A percentile compares a stretch with the other conserved stretches of the same genome.
These are phyloP conservation scores for Beaufortia kweichowensis DNA, from an alignment of 2,113 vertebrate species.

Conservation along the genomic window DNA sequence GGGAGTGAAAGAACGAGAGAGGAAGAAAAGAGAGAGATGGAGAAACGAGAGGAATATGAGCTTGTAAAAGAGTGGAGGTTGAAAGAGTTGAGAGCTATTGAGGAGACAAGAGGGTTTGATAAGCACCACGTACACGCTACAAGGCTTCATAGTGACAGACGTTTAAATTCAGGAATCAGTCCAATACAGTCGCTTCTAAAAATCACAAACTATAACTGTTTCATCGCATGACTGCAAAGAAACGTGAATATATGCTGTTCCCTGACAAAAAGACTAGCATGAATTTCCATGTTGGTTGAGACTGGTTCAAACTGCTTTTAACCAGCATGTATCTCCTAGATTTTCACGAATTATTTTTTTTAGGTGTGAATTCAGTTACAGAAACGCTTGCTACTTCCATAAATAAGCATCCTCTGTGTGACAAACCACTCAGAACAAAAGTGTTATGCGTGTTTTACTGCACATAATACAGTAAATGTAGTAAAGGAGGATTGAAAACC, in stretches of 20 bases:
- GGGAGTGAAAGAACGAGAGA: slow-evolving; percentile 54
- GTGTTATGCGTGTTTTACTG: background rate
- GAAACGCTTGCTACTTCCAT: background rate
- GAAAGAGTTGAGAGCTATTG: slow-evolving; percentile 13
- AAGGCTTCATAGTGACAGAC: background rate
- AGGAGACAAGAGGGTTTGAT: slow-evolving; percentile 35
- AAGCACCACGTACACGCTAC: slow-evolving; percentile 8
- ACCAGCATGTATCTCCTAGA: too few species aligned
- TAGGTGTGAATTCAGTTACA: background rate
- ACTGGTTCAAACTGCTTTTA: too few species aligned
- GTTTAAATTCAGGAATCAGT: background rate
- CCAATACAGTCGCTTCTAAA: too few species aligned
- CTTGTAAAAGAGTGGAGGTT: slow-evolving; percentile 18
- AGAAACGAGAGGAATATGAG: slow-evolving; percentile 23
- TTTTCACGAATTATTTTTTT: too few species aligned
- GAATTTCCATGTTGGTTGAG: too few species aligned
- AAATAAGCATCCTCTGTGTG: background rate
- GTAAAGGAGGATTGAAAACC: slow-evolving; percentile 22
- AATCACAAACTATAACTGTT: too few species aligned
- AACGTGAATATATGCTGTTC: too few species aligned
- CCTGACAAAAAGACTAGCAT: too few species aligned
- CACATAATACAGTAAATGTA: slow-evolving; percentile 46
- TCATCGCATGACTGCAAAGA: too few species aligned
- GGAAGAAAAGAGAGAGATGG: background rate
- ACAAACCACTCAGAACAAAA: background rate